Base-by-base conservation (phyloP, 2,797 vertebrate species). In the Salarias fasciatus region DNA sequence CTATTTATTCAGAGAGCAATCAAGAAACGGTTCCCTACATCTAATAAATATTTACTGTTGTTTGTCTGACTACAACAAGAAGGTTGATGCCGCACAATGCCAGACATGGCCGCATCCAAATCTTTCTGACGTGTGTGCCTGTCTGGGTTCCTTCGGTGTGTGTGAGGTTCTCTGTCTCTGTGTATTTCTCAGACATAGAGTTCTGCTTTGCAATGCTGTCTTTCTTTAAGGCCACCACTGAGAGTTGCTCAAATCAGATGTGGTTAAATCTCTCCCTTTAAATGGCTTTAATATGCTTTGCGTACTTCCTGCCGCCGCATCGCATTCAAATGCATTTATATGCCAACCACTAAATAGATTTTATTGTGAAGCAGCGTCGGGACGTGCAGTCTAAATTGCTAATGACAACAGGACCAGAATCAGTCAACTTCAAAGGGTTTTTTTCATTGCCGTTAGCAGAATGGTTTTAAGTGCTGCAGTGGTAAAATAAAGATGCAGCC, bases 291-390 rank as follows among this genome's bases (percentile, higher is more conserved):
- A 24, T 24, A 24, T 24, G 24, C 18, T 24, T 24, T 24, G 18
- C 18, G 24, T 24, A 24, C 18, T 40, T 56, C n/a, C 41, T 65
- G 42, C 14, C 54, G 18, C 43, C 55, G 33, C 47, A 60, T 75
- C 28, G 47, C 14, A 50, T 55, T 53, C 10, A 62, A 60, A 49
- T 29, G 3, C 5, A 13, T 72, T 66, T 53, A 24, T 2, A 46
- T 49, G 45, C 11, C 49, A 41, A 37, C 31, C 13, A 50, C 35
- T 45, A 63, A n/a, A n/a, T 11, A 18, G 12, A 9, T 24, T 40
- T 50, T 29, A 40, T 58, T 53, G 24, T 41, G 18, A 57, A 42
- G 42, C 11, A 67, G 61, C 14, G 45, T 63, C 14, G 60, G 45
- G 11, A 28, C 15, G 11, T 36, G 12, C 14, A 30, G 10, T 9